Base-by-base conservation (phyloP, 2,113 vertebrate genomes). In the Mobula birostris region DNA sequence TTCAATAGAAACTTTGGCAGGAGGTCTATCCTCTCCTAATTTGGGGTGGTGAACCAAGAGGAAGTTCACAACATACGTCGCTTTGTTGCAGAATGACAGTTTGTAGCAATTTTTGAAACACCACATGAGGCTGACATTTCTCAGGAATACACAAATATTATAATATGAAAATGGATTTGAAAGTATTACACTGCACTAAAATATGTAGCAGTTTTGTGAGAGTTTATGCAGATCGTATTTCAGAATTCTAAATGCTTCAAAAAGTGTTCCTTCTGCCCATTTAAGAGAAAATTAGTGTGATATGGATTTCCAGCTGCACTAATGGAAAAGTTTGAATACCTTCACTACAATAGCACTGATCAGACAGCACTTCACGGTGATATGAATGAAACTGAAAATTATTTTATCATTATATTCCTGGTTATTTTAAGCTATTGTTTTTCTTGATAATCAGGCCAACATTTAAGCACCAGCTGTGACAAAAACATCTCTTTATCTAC, bases 371-470 rank as follows among this genome's bases (percentile, higher is more conserved):
- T 58, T 83, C 21, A 19, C 9, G 4, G 80, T 83, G 80, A 83
- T 21, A 21, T 58, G 48, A 83, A 83, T 83, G 40, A 58, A 56
- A 56, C 19, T 58, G 40, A 9, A 40, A 83, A 83, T 83, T 58
- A 83, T 56, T 83, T 83, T 58, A 83, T 83, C 56, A 83, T 83
- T 83, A 83, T 83, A 83, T 24, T 27, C 56, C 21, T 83, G 80
- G 79, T 4, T 17, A 82, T 5, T 82, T 19, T 2, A 32, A 79
- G 79, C 79, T 83, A 27, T 56, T 83, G 27, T 58, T 74, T 83
- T 83, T 27, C 48, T 58, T 24, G 80, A 56, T 56, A 83, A 56
- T 83, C 80, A 83, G 48, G 48, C 48, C 48, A 58, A 24, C 48
- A 58, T 83, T 83, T 83, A 83, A 83, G 80, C 48, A 83, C 21